Base-by-base conservation (phyloP, 2,888 invertebrate species). In the Athetis lepigone region DNA sequence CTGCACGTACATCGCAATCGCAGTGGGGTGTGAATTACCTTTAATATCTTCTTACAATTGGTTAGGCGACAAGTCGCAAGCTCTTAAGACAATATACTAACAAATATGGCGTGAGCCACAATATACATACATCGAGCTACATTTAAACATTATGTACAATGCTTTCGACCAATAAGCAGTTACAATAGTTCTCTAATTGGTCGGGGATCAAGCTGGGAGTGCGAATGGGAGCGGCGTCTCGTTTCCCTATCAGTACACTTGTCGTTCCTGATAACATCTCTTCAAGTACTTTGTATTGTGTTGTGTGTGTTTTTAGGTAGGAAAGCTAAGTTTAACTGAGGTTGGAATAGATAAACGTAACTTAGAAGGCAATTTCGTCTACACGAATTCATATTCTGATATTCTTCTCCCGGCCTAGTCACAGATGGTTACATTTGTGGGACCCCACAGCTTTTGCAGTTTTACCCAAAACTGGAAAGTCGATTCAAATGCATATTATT, bases 21-120 rank as follows among this genome's bases (percentile, higher is more conserved):
- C 47, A 23, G 65, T 42, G 7, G 9, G 13, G 13, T 68, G 59
- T 37, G 64, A 60, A 55, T 52, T 6, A 57, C 2, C 64, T 45
- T 72, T 67, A 69, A 75, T 37, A 50, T 67, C 52, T 69, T 64
- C 78, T 80, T 81, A 83, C 64, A 79, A 68, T 77, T 61, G 77
- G 77, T 82, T 81, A 77, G 76, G 82, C 75, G 78, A 75, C 75
- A 19, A 65, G 74, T 82, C 80, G 82, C 85, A 84, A 86, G 86
- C 87, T 87, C 87, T 77, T 80, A 80, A 54, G 75, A 67, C 58
- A 62, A 80, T 70, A 77, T 37, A 45, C 75, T 80, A 80, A 79
- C 73, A 72, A 78, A 60, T 46, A 54, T 58, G 77, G 66, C 75
- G 70, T 7, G 43, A 18, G 18, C 77, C 77, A 61, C 77, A 77